These are phyloP conservation scores for Pseudomyrmex concolor DNA, from an alignment of 1,140 invertebrate species.

Conservation along the genomic window DNA sequence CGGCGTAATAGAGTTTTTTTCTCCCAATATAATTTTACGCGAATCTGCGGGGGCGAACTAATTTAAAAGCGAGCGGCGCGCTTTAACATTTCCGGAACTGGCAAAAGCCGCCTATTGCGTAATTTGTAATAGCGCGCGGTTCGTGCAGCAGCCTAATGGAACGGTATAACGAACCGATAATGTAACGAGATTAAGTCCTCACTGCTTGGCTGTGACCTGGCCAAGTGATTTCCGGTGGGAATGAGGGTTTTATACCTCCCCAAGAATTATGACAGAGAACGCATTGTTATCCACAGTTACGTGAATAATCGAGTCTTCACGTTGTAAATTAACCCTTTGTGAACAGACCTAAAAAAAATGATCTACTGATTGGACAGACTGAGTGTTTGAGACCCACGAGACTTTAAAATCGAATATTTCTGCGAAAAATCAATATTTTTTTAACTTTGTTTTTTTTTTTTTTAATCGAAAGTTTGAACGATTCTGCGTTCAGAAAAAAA, in stretches of 20 bases:
- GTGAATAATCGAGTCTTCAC: no score
- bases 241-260: neutral
- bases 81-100: neutral
- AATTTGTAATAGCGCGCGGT: slow-evolving; percentile 38
- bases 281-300: no score
- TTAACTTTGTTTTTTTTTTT: no score
- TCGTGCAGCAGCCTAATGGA: slow-evolving; percentile 42
- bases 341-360: no score
- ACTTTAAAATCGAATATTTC: no score
- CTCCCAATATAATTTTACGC: neutral
- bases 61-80: neutral
- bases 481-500: no score
- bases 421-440: no score
- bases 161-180: slow-evolving; percentile 41
- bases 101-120: slow-evolving; percentile 31
- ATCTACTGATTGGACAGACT: no score
- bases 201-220: slow-evolving; percentile 7
- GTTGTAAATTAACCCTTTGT: no score
- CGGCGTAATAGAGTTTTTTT: neutral
- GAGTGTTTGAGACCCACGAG: no score
- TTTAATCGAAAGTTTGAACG: no score
- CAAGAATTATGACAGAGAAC: no score
- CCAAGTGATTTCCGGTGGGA: slow-evolving; percentile 32
- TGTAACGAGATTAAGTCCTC: slow-evolving; percentile 49
- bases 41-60: neutral